Evolutionary conservation across 1,140 invertebrate species (phyloP), one percentile per base, ranked within the genome.

Genomic region (Drosophila erecta): DNA sequence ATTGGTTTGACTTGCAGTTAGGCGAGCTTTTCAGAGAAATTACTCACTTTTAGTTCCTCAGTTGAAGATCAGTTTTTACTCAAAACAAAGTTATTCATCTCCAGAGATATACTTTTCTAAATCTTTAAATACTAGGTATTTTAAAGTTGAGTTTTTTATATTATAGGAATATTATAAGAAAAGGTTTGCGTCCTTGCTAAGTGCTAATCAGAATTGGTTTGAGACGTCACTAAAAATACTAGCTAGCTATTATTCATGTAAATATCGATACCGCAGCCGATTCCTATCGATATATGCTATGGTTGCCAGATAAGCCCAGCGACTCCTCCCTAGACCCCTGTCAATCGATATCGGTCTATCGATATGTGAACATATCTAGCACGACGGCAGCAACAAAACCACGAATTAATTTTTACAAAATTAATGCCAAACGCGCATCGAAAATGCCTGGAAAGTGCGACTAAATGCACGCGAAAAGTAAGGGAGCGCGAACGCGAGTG

Each of bases 301-400:
- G 37, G 12, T 5, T 38, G 37, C 12, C 37, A 38, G 37, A 38
- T 12, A 14, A 38, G 11, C 4, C 2, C 12, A 30, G 30, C 12
- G 14, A 12, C 12, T 14, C 37, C 11, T 38, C 37, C 5, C 37
- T 38, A 38, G 37, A 14, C 1, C 11, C 12, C 11, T 14, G 37
- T 4, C 37, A 11, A 38, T 38, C 37, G 37, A 38, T 38, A 14
- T 38, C 14, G 37, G 37, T 12, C 37, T 14, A 38, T 38, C 37
- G 37, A 38, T 38, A 38, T 38, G 37, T 38, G 37, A 14, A 12
- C 37, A 38, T 14, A 30, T 30, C 30, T 30, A 30, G 30, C 30
- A 30, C 55, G 40, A 57, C 27, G 47, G 51, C 58, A 60, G 58
- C 58, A 60, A 64, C 62, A 30, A 66, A 66, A 66, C 64, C 64